Evolutionary conservation across 2,797 vertebrate species (phyloP), one percentile per base, ranked within the genome.

Genomic region (Phyllotis vaccarum): DNA sequence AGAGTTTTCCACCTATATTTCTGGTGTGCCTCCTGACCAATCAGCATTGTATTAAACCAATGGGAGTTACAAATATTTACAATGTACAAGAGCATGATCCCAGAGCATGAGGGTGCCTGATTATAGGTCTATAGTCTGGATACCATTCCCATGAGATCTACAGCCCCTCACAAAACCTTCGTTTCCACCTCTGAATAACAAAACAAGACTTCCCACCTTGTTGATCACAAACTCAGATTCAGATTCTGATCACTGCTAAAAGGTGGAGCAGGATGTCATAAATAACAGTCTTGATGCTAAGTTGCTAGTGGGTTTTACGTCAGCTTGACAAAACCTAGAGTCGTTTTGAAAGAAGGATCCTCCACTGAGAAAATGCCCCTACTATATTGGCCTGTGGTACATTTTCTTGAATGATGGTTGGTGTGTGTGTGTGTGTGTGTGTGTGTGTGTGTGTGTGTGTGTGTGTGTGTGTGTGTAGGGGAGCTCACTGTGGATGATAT

Each of bases 211-310:
- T 62, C 49, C 58, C 72, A 56, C n/a, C 40, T 92, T 79, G 29
- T 43, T 82, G 90, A 56, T 52, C 14, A 79, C 27, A 31, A 24
- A 78, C 72, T 16, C 40, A 83, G 7, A 16, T 5, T 62, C 56
- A 96, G 29, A 96, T 58, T n/a, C 16, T 52, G 81, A 86, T 81
- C 22, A 43, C 58, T 80, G 16, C 56, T 43, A 68, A 93, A 93
- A 88, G 70, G 80, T 14, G 64, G 62, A 95, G 19, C n/a, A 58
- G 9, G 10, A 6, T 52, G 1, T 16, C 46, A 49, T 49, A 49
- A 49, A 49, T 49, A 49, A 49, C 9, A 1, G 29, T 66, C 14
- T 91, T 66, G 8, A 64, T 70, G n/a, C 37, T 75, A 56, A 3
- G 16, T 62, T 82, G 16, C 1, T 46, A 27, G 27, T 27, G 3